Conservation (phyloP, 2,888 invertebrate species). For the Polyommatus iphigenia region DNA sequence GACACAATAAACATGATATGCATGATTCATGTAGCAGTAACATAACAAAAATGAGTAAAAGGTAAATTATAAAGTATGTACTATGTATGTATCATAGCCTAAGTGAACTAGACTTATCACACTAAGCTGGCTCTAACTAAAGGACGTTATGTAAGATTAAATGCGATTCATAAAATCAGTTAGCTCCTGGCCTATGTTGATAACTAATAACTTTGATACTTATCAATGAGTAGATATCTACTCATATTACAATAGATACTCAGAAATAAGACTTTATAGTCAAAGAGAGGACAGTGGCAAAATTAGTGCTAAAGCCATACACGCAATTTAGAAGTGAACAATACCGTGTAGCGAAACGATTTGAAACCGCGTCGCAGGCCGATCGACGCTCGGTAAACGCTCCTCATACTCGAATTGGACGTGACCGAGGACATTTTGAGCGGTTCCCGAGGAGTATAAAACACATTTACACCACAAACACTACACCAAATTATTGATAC, state of each 20-base stretch:
- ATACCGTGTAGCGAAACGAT: conserved; percentile 75
- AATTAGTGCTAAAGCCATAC: neutral
- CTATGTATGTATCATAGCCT: neutral
- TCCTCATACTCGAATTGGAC: conserved; percentile 73
- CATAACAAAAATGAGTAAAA: neutral
- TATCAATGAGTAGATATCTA: neutral
- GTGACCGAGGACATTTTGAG: conserved; percentile 75
- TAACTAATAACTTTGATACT: neutral
- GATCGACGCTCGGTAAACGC: conserved; percentile 72
- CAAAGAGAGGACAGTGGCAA: neutral
- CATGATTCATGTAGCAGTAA: no score
- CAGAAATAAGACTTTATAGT: neutral
- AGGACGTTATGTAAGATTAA: neutral
- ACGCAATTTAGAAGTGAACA: neutral
- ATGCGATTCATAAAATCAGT: neutral
- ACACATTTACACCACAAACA: conserved; percentile 45
- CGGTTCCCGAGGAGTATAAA: conserved; percentile 41
- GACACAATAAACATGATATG: no score
- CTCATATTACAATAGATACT: neutral
- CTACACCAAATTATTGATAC: conserved; percentile 46
- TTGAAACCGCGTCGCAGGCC: conserved; percentile 73
- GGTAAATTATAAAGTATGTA: neutral
- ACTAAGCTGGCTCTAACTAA: neutral
- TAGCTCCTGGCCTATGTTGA: neutral
- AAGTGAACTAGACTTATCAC: neutral